Evolutionary conservation across 2,797 vertebrate species (phyloP), one percentile per base, ranked within the genome.

Genomic region (Gallinago nigripennis): DNA sequence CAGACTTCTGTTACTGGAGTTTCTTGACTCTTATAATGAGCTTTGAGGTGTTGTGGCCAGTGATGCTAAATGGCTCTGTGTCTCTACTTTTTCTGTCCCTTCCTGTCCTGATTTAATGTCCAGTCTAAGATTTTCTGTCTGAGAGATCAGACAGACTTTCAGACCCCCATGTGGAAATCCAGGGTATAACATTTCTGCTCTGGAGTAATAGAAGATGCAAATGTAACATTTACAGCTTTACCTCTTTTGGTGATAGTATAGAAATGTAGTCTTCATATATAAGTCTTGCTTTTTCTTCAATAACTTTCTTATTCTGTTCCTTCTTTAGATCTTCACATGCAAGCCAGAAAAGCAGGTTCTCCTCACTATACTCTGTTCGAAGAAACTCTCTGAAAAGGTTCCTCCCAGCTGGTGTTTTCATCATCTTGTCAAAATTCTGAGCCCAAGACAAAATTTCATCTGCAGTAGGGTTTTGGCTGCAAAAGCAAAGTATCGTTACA

Each of bases 211-310:
- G n/a, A 75, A 96, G 81, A 75, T 68, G 16, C 27, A 77, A 82
- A 54, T n/a, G 6, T 76, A 78, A 53, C 28, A 56, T 95, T 96
- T 86, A 30, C 31, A 41, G 41, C 43, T 90, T 96, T 98, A 99
- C 99, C 99, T 99, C 99, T 99, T 99, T 99, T 84, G 99, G 99
- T 65, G 99, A 99, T 53, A 99, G 98, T 97, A 99, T 99, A 95
- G 99, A 99, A 96, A 99, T 99, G 70, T 99, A 99, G 97, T 99
- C 99, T 96, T 99, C 99, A 15, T 99, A 99, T 96, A 99, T 99
- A 96, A 98, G 99, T 94, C 99, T 98, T 97, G 99, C 98, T 96
- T 99, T 99, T 97, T 99, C 99, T 86, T 99, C 99, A 69, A 99
- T 98, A 48, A 97, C 97, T 28, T 98, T 97, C 86, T 98, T 98